Conservation (phyloP, 1,140 invertebrate species). For the Leptopilina clavipes region DNA sequence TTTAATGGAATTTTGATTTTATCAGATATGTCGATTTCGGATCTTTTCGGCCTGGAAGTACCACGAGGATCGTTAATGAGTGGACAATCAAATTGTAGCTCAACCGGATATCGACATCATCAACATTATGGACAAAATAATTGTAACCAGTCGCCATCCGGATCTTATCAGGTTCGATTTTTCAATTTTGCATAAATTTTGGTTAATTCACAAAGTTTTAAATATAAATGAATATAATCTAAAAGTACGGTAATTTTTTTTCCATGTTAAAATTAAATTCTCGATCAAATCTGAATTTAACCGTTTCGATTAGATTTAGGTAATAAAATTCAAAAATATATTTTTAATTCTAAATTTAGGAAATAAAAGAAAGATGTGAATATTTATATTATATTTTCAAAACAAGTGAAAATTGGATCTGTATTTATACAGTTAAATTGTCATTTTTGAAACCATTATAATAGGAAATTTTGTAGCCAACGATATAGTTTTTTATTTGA, state of each 20-base stretch:
- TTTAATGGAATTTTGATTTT: constrained; percentile 38
- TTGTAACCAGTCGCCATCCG: constrained; percentile 61
- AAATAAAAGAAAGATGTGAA: no score
- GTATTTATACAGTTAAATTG: neutral
- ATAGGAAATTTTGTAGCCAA: neutral
- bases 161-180: constrained; percentile 55
- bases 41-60: constrained; percentile 75
- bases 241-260: no score
- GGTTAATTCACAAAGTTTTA: no score
- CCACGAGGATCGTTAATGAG: constrained; percentile 73
- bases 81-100: constrained; percentile 61
- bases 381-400: no score
- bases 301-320: no score
- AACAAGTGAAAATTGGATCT: no score
- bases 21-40: constrained; percentile 74
- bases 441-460: neutral
- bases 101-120: constrained; percentile 58
- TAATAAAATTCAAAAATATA: no score
- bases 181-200: constrained; percentile 7
- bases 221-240: no score
- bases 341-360: no score
- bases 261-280: no score
- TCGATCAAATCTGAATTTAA: no score
- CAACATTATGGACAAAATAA: constrained; percentile 58
- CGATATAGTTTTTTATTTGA: neutral